Evolutionary conservation across 2,888 invertebrate species (phyloP), one percentile per base, ranked within the genome.

Genomic region (Ditylenchus weischeri): DNA sequence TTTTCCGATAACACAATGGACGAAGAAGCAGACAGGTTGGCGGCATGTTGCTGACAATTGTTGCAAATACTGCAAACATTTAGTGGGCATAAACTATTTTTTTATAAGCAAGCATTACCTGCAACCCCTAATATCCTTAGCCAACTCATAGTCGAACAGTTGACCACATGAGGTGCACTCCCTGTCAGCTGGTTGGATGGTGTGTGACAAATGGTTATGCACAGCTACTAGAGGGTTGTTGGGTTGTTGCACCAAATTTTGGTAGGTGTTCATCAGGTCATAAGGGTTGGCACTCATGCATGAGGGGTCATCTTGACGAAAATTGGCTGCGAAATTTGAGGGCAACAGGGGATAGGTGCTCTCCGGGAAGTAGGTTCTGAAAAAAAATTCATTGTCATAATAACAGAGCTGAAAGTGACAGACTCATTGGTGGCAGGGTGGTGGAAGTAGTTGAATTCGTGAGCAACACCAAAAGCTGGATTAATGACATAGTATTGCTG

Each of bases 161-260:
- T 54, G 71, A 15, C 69, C 69, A 35, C 69, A 69, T 18, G 69
- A 19, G 13, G 69, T 57, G 66, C 69, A 69, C 47, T 69, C 69
- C 54, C 54, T 21, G 10, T 54, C 54, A 54, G 54, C 10, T n/a
- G 54, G 23, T 54, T 54, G 54, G n/a, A 54, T 54, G 43, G 43
- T 2, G 2, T 29, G 29, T 13, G 43, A 43, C 43, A 43, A 5
- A 29, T 29, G 43, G 43, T 43, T 43, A 43, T 43, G 43, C 15
- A 43, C 43, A 43, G 43, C 43, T 7, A 54, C 29, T 1, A 29
- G 23, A 54, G 54, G 29, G 36, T 59, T 29, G 29, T 29, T 38
- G 7, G 38, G 59, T 35, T 35, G 59, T 59, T 59, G 59, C 59
- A 59, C 59, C 59, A 59, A 18, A 18, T 11, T 59, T 38, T 59